Evolutionary conservation across 1,140 invertebrate species (phyloP), one percentile per base, ranked within the genome.

Genomic region (Phocides pigmalion): DNA sequence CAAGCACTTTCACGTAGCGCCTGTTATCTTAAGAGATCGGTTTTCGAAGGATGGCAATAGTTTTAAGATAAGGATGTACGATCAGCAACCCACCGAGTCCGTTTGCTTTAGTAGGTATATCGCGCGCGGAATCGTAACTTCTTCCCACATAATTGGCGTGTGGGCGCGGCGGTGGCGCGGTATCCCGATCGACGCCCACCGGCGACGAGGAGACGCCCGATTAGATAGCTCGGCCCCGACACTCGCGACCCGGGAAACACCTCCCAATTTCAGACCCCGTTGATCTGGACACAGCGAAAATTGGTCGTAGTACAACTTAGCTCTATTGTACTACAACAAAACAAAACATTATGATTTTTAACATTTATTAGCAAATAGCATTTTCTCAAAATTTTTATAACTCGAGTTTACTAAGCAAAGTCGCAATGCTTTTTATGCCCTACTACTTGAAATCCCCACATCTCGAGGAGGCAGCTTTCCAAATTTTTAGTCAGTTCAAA

Each of bases 121-220:
- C 84, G 69, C 58, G 67, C 70, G 72, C 39, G 72, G 72, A 73
- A 90, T 89, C 86, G 82, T 87, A 84, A 87, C 81, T 83, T 88
- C 85, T 88, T 87, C 82, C 82, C 81, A 85, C 86, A 88, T 89
- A 90, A 89, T 90, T 90, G 88, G 85, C 84, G 77, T 81, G 86
- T 90, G 81, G 85, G 86, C 76, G 83, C 82, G 83, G 81, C 78
- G 72, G 74, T 72, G 74, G 79, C 74, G 79, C 73, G 75, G 81
- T 87, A 86, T 87, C 84, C 83, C 76, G 79, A 88, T 88, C 80
- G 79, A 81, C 82, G 85, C 86, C 88, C 86, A 89, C 85, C 82
- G 79, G 77, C 77, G 77, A 72, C 77, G 78, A 77, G 70, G 69
- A 71, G 80, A 83, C 79, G 74, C 79, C 80, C 79, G 87, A 89